Percentiles rank a stretch among this genome's conserved stretches.
These are phyloP conservation scores for Elephantulus edwardii DNA, from an alignment of 2,113 vertebrate species.

Conservation along the genomic window DNA sequence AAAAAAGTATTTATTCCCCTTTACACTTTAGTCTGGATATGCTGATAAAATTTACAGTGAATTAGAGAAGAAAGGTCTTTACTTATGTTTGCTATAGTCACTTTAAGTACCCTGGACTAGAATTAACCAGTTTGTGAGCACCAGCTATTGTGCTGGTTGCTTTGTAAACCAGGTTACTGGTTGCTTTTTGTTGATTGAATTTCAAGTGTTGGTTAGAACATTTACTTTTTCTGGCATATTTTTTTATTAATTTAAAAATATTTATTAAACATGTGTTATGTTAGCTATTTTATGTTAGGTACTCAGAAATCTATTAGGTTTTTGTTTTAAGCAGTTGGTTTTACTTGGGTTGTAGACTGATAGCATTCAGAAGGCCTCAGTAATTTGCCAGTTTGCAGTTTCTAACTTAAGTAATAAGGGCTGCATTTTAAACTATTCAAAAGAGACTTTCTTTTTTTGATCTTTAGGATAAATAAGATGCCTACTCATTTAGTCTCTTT, in stretches of 20 bases:
- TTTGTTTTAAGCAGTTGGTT: constrained; percentile 36
- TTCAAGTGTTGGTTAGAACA: background rate
- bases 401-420: constrained; percentile 14
- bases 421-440: background rate
- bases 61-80: background rate
- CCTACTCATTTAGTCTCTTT: constrained; percentile 27
- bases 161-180: background rate
- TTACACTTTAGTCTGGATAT: background rate
- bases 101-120: background rate
- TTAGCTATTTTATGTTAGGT: background rate
- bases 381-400: background rate
- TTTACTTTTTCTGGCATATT: constrained; percentile 41
- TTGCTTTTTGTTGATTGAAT: background rate
- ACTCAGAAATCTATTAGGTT: constrained; percentile 18
- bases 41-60: constrained; percentile 33
- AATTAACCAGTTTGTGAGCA: background rate
- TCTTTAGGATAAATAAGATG: constrained; percentile 38
- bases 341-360: constrained; percentile 18
- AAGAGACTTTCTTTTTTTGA: constrained; percentile 5
- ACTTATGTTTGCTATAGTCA: background rate
- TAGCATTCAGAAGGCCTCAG: constrained; percentile 7
- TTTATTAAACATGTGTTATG: background rate
- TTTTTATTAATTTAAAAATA: constrained; percentile 16
- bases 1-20: background rate
- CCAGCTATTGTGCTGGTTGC: background rate